These are phyloP conservation scores for Psittacula cyanocephala DNA, from an alignment of 2,113 vertebrate species.

Conservation along the genomic window DNA sequence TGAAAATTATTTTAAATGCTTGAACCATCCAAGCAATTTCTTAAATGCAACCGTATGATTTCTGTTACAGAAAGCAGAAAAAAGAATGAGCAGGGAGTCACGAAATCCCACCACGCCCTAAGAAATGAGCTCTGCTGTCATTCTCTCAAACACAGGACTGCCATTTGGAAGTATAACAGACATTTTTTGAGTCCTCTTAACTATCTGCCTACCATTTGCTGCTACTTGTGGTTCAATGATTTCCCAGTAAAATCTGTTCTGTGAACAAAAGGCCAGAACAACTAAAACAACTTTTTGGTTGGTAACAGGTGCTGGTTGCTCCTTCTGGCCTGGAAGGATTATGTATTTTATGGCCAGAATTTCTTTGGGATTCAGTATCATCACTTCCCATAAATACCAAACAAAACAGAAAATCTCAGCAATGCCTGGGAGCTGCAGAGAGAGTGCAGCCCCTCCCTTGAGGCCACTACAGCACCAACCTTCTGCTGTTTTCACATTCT, in stretches of 20 bases:
- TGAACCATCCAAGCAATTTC: not conserved
- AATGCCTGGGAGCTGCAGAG: rapidly evolving
- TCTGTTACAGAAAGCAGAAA: not conserved
- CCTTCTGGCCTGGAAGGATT: not conserved
- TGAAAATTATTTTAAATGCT: not conserved
- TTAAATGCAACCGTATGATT: not conserved
- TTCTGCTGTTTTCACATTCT: not conserved
- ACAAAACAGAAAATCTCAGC: not conserved
- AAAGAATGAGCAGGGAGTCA: not conserved
- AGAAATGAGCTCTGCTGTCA: not conserved
- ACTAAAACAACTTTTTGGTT: not conserved
- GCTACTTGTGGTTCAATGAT: not conserved
- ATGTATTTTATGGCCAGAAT: not conserved
- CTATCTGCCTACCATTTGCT: not conserved
- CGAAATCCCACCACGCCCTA: not conserved
- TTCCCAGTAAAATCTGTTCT: not conserved
- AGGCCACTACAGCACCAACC: not conserved
- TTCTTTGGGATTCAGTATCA: not conserved
- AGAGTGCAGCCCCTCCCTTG: not conserved
- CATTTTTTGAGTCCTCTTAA: not conserved
- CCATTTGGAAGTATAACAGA: not conserved
- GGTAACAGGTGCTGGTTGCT: not conserved
- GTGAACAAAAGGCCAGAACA: not conserved
- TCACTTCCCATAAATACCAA: not conserved
- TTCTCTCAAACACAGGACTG: not conserved